These are phyloP conservation scores for Poecilia velifera DNA, from an alignment of 2,797 vertebrate species.

Conservation along the genomic window DNA sequence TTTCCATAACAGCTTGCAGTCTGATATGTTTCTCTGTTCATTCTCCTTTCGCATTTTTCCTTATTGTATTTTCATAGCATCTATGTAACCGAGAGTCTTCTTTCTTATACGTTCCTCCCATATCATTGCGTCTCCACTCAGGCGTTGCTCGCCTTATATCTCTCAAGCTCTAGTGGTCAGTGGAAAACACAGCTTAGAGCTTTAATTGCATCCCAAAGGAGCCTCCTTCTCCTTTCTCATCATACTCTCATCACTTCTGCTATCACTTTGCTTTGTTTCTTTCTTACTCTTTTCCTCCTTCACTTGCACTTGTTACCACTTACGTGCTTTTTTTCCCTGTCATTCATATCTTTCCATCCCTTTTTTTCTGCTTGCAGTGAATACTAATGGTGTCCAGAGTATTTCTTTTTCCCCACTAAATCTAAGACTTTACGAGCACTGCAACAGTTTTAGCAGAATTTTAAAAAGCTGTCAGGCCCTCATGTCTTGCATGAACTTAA, in stretches of 20 bases:
- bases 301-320: slow-evolving; percentile 7
- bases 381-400: slow-evolving; percentile 3
- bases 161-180: slow-evolving; percentile 48
- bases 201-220: slow-evolving; percentile 75
- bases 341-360: not conserved
- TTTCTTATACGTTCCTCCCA: slow-evolving; percentile 9
- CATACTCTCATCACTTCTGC: slow-evolving; percentile 33
- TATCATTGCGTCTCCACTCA: slow-evolving; percentile 24
- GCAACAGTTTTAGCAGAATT: slow-evolving; percentile 9
- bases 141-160: slow-evolving; percentile 35
- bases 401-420: not conserved
- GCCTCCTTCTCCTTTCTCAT: slow-evolving; percentile 24
- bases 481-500: slow-evolving; percentile 18
- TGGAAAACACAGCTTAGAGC: slow-evolving; percentile 49
- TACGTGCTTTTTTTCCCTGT: slow-evolving; percentile 5
- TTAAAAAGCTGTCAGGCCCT: slow-evolving; percentile 9
- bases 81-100: not conserved
- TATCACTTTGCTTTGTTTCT: slow-evolving; percentile 46
- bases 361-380: not conserved
- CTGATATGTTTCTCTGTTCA: not conserved
- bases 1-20: not conserved
- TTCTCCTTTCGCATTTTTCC: not conserved
- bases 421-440: slow-evolving; percentile 2
- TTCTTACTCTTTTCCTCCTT: slow-evolving; percentile 11
- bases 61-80: not conserved